Evolutionary conservation across 2,797 vertebrate species (phyloP), one percentile per base, ranked within the genome.

Genomic region (Buceros bicornis): DNA sequence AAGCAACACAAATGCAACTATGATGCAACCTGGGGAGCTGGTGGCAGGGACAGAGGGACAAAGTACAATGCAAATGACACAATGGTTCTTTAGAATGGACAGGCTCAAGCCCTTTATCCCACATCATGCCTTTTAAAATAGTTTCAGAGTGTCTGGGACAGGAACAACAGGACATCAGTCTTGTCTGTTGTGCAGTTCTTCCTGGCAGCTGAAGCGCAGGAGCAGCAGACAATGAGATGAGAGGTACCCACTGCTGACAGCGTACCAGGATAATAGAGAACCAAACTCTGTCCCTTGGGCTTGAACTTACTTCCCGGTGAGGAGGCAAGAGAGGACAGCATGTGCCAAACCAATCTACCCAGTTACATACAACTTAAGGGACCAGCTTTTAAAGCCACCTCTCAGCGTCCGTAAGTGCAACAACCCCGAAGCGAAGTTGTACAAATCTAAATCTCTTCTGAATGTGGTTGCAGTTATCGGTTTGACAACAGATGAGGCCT

Each of bases 1-100:
- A 12, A 21, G 56, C 47, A 45, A 5, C 25, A 79, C 0, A 37
- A 58, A 48, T 0, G 6, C 71, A 40, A 5, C 37, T 8, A 25
- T 10, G 10, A 22, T 35, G 66, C 51, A 40, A 35, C 42, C 16
- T 19, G 22, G 54, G 50, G 1, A 66, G 77, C 16, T 48, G 42
- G 3, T 72, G n/a, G 22, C 57, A 65, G 45, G 37, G 21, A 53
- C 3, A 71, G 8, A n/a, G 17, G 26, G 35, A 51, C 22, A 71
- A 19, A 16, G 29, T 5, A 47, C 60, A 51, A 45, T 50, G 43
- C 26, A 74, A 53, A 31, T 9, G 8, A 37, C 1, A 1, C 0
- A 6, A 21, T 0, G 1, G 8, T 8, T 61, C 61, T 61, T 10
- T 15, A 33, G 13, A 66, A 42, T 28, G 10, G 15, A 65, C 1